Evolutionary conservation across 2,888 invertebrate species (phyloP).

Genomic region (Phragmatobia fuliginosa): DNA sequence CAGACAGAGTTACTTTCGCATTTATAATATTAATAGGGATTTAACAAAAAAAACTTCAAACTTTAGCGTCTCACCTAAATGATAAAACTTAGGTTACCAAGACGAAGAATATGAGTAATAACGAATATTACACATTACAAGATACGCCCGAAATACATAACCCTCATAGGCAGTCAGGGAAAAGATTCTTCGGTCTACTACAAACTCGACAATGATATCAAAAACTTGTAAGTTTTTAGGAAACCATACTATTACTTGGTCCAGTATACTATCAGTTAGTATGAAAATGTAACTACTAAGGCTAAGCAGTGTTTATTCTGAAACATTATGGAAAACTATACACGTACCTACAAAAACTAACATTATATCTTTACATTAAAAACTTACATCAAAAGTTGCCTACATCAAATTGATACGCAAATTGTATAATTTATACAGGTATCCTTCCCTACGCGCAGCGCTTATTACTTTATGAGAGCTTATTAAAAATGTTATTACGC

Average conservation of each 20-base stretch:
- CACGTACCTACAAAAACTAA: conserved; percentile 23
- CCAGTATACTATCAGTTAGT: not conserved
- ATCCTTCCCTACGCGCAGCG: conserved; percentile 40
- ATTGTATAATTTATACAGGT: conserved; percentile 52
- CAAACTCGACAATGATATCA: not conserved
- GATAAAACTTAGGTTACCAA: too few relatives aligned
- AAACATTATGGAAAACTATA: conserved; percentile 26
- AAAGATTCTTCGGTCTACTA: not conserved
- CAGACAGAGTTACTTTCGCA: too few relatives aligned
- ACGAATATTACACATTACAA: too few relatives aligned
- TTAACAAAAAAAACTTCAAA: too few relatives aligned
- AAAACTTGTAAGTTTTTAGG: not conserved
- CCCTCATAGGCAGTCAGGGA: too few relatives aligned
- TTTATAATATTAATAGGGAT: too few relatives aligned
- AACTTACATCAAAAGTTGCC: conserved; percentile 45
- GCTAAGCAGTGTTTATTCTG: not conserved
- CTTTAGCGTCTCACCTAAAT: too few relatives aligned
- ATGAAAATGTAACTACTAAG: not conserved
- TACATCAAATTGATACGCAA: conserved; percentile 41
- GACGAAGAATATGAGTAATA: too few relatives aligned
- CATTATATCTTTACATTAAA: conserved; percentile 19
- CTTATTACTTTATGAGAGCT: conserved; percentile 40
- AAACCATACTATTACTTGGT: not conserved
- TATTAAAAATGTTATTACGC: conserved; percentile 37
- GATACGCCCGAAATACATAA: too few relatives aligned